Evolutionary conservation across 2,888 invertebrate genomes (phyloP).

Genomic region (Tetanocera ferruginea): DNA sequence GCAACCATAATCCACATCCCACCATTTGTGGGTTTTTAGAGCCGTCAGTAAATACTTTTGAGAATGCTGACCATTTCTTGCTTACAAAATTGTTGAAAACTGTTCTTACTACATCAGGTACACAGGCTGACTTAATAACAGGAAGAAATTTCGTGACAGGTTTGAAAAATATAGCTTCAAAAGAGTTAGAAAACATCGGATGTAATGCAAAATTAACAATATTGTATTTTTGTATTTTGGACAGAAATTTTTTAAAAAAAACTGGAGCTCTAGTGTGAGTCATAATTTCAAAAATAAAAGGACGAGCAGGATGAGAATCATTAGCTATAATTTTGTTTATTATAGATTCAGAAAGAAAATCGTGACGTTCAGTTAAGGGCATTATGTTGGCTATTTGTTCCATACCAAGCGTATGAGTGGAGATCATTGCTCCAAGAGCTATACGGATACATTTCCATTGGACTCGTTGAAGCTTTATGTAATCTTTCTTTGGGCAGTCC

Average conservation of each 20-base stretch:
- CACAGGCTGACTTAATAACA: neutral
- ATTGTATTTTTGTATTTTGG: no score
- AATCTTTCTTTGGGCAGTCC: constrained; percentile 10
- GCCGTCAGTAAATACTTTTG: constrained; percentile 24
- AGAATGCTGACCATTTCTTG: neutral
- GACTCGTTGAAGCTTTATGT: neutral
- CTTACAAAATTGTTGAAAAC: neutral
- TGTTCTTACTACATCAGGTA: neutral
- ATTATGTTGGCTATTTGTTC: neutral
- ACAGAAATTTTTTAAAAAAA: no score
- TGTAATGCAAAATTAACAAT: no score
- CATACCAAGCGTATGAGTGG: constrained; percentile 9
- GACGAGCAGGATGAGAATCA: no score
- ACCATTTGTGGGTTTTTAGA: constrained; percentile 10
- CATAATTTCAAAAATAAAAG: no score
- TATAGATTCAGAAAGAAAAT: no score
- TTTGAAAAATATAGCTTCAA: neutral
- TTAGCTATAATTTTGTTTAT: neutral
- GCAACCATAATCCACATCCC: constrained; percentile 22
- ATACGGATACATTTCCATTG: no score
- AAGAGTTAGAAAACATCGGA: no score
- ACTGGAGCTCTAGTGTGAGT: no score
- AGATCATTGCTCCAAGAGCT: no score
- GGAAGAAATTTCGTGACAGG: neutral
- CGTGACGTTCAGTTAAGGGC: neutral